Conservation (phyloP, 2,797 vertebrate genomes). For the Presbytis comata region DNA sequence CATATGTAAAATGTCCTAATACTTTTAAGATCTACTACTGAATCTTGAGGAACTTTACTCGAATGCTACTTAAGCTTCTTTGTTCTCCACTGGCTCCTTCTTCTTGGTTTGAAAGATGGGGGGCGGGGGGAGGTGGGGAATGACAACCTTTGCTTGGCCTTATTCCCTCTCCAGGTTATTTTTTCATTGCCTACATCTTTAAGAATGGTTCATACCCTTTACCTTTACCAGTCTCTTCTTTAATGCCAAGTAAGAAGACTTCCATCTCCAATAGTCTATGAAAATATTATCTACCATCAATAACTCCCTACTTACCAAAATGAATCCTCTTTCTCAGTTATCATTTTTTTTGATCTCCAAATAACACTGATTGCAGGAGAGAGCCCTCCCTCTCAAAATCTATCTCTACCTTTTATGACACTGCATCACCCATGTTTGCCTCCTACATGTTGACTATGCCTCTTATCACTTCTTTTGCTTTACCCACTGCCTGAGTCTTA, state of each 20-base stretch:
- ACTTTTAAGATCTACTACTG: background rate
- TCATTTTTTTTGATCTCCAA: slow-evolving; percentile 30
- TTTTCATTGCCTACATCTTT: background rate
- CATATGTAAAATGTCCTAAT: background rate
- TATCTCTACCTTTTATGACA: background rate
- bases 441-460: rapidly evolving
- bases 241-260: background rate
- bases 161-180: background rate
- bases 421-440: background rate
- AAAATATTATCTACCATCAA: background rate
- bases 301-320: background rate
- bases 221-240: background rate
- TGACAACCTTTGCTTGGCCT: background rate
- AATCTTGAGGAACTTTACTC: background rate
- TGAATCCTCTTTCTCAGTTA: background rate
- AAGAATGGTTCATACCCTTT: background rate
- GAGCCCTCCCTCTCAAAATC: background rate
- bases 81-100: background rate
- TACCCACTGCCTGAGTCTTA: background rate
- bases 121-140: rapidly evolving
- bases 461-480: background rate
- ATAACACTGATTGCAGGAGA: background rate
- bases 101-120: rapidly evolving
- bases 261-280: background rate
- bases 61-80: background rate